These are phyloP conservation scores for Melinaea marsaeus DNA, from an alignment of 2,888 invertebrate species.

Conservation along the genomic window DNA sequence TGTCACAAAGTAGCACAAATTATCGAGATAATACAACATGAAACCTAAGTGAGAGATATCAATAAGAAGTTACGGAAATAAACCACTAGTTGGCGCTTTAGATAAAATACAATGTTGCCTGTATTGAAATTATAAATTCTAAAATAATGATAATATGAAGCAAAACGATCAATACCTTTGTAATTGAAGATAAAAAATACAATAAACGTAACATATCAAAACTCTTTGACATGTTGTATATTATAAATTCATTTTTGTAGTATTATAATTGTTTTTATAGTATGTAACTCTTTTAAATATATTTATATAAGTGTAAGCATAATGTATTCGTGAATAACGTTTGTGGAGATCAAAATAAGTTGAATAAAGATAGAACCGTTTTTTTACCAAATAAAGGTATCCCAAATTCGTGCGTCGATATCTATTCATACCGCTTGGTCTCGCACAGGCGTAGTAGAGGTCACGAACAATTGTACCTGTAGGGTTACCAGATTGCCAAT, in stretches of 20 bases:
- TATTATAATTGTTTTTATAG: too few relatives aligned
- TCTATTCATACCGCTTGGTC: constrained; percentile 3
- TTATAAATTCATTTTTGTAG: too few relatives aligned
- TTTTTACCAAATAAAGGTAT: background rate
- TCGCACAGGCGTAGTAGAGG: constrained; percentile 8
- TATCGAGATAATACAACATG: constrained; percentile 65
- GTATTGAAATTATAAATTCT: constrained; percentile 28
- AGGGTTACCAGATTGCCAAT: constrained; percentile 3
- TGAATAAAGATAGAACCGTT: background rate
- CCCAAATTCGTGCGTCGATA: constrained; percentile 2
- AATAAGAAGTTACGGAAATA: constrained; percentile 66
- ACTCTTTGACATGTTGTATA: too few relatives aligned
- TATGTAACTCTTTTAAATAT: too few relatives aligned
- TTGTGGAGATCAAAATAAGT: too few relatives aligned
- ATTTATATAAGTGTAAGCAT: too few relatives aligned
- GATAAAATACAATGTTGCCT: constrained; percentile 38
- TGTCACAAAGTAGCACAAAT: constrained; percentile 66
- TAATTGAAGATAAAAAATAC: background rate
- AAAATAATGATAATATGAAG: background rate
- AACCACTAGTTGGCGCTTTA: constrained; percentile 65
- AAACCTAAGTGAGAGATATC: constrained; percentile 72
- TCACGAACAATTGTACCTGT: constrained; percentile 2
- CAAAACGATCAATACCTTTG: background rate
- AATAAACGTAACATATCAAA: background rate
- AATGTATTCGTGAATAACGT: too few relatives aligned